Evolutionary conservation across 1,140 invertebrate genomes (phyloP), one percentile per base, ranked within the genome.

Genomic region (Achatina immaculata): DNA sequence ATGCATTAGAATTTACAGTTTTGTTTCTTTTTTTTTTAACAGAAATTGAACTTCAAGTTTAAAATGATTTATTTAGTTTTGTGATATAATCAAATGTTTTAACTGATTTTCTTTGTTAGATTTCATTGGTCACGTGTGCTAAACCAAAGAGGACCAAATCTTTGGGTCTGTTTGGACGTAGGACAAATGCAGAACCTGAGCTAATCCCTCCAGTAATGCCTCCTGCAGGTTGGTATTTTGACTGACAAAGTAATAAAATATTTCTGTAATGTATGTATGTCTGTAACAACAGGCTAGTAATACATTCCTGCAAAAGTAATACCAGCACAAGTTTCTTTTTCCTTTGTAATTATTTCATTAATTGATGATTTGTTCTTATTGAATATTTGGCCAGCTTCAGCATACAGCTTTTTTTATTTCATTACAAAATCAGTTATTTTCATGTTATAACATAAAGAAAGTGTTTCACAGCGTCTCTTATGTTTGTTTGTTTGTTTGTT

Each of bases 141-240:
- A n/a, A n/a, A n/a, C n/a, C n/a, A n/a, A 68, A 68, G 31, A 72
- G 40, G 31, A 43, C 36, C 28, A 43, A 43, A 38, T 40, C 40
- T 14, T 36, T 72, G 21, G 34, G 16, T 72, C 31, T 31, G 11
- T 11, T 11, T 7, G 31, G 40, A 38, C 34, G 40, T 19, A 72
- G 19, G 48, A 11, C 82, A 68, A 84, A 83, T 7, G 31, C 74
- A 31, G 83, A 83, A 51, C 69, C 58, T 3, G 24, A 43, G 0
- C 83, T 84, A 16, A n/a, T 85, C n/a, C 83, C 87, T 1, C 88
- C 88, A 28, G 85, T 86, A 0, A 88, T 89, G 88, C 88, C 88
- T 7, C 84, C 83, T 16, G 86, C 88, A 77, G 88, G 88, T 89
- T 72, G 78, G 48, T 77, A 11, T 0, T 62, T 65, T 48, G 6